Conservation (phyloP, 1,140 invertebrate genomes). For the Drosophila simulans region DNA sequence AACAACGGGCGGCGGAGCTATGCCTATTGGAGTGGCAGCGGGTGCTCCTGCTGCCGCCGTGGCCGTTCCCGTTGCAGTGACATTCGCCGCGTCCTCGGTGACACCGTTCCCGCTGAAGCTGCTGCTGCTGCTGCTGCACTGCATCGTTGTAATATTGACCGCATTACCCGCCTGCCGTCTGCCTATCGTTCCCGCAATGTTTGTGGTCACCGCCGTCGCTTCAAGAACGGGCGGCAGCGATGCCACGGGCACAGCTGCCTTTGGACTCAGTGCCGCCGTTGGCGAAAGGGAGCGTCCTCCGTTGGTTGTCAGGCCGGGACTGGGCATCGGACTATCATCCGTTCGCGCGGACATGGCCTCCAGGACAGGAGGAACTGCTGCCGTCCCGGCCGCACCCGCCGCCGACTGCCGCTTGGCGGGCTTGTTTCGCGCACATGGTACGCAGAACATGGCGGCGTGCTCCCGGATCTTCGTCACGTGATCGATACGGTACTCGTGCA, state of each 20-base stretch:
- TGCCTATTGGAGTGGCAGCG: constrained; percentile 50
- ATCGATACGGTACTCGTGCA: constrained; percentile 81
- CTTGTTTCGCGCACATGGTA: constrained; percentile 72
- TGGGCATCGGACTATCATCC: constrained; percentile 10
- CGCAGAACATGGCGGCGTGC: constrained; percentile 78
- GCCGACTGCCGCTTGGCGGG: constrained; percentile 52
- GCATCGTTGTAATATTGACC: constrained; percentile 51
- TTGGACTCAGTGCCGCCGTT: constrained; percentile 31
- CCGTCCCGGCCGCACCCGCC: not conserved
- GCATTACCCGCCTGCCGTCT: constrained; percentile 8
- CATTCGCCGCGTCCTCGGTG: not conserved
- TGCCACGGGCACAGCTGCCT: not conserved
- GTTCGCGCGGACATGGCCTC: constrained; percentile 2
- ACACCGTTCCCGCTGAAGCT: constrained; percentile 26
- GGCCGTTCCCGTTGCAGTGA: constrained; percentile 16
- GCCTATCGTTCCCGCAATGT: not conserved
- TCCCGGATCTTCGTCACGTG: constrained; percentile 77
- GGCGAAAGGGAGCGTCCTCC: not conserved
- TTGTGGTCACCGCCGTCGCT: not conserved
- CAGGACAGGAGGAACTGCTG: constrained; percentile 13
- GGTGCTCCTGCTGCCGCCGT: constrained; percentile 19
- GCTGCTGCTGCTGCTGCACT: constrained; percentile 55
- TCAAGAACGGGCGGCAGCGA: constrained; percentile 4
- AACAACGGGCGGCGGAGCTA: constrained; percentile 80
- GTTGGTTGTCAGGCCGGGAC: constrained; percentile 28